Evolutionary conservation across 1,140 invertebrate genomes (phyloP), one percentile per base, ranked within the genome.

Genomic region (Drosophila sturtevanti): DNA sequence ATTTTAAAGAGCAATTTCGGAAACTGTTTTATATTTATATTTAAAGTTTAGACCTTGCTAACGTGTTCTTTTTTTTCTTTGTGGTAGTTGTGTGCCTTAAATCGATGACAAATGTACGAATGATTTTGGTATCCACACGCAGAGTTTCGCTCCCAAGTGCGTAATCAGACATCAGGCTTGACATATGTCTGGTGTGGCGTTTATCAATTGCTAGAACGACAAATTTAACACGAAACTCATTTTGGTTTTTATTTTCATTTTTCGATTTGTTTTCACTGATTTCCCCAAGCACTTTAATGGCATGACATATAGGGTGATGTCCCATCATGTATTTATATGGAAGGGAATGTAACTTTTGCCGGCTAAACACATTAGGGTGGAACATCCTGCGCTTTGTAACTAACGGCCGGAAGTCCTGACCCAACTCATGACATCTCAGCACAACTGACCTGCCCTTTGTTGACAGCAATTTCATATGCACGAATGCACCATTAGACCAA

Each of bases 391-490:
- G 74, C 63, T 77, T 70, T 73, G 51, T 44, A 55, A 48, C 41
- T 62, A 74, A 60, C 68, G 66, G 58, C 52, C 63, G 68, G 65
- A 62, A 62, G 60, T 80, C 75, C 75, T 75, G 37, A 61, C 34
- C 16, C 52, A 60, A 38, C 73, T 62, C 59, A 65, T 48, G 41
- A 48, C 41, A 48, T 48, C 41, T 48, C 41, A 21, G 41, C 65
- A 60, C 54, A 55, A 48, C 55, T 31, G 73, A 52, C 64, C 63
- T 44, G 61, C 69, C 63, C 65, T 72, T 67, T 77, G 72, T 84
- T 75, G 75, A 87, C 82, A 81, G 68, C 79, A 79, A 86, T 86
- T 81, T 87, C 79, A 81, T 71, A 86, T 86, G 82, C 82, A 86
- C 82, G 82, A 81, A 70, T 86, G 81, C 81, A 86, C 74, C 66